phyloP scores from a whole-genome alignment of 2,888 invertebrate species.

The Harpagoxenus sublaevis region DNA sequence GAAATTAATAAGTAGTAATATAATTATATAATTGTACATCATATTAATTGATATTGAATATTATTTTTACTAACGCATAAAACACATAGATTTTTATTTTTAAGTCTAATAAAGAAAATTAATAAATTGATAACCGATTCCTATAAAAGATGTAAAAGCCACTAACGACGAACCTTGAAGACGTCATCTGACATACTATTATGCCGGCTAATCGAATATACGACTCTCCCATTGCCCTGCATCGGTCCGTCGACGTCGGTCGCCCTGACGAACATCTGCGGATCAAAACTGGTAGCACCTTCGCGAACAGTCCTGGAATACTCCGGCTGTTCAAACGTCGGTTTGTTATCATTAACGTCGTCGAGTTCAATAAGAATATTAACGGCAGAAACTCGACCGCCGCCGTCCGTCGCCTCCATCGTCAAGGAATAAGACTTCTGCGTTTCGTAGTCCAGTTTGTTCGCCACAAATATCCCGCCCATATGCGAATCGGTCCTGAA shows the following conservation, averaged over 20 bases:
- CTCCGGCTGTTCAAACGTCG: constrained; percentile 90
- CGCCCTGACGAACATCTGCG: constrained; percentile 93
- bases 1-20: background rate
- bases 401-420: constrained; percentile 93
- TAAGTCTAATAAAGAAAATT: background rate
- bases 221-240: constrained; percentile 91
- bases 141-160: background rate
- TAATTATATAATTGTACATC: background rate
- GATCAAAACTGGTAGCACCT: constrained; percentile 92
- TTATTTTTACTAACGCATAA: background rate
- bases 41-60: background rate
- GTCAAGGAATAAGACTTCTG: constrained; percentile 93
- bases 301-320: constrained; percentile 93
- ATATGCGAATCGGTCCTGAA: constrained; percentile 90
- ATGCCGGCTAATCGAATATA: constrained; percentile 90
- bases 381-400: constrained; percentile 91
- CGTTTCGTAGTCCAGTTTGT: constrained; percentile 92
- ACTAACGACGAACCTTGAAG: constrained; percentile 77
- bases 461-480: constrained; percentile 90
- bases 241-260: constrained; percentile 91
- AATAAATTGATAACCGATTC: background rate
- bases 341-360: constrained; percentile 93
- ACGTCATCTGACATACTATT: constrained; percentile 90
- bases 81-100: background rate
- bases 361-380: constrained; percentile 91